Conservation (phyloP, 2,797 vertebrate species). For the Anguilla megastoma region DNA sequence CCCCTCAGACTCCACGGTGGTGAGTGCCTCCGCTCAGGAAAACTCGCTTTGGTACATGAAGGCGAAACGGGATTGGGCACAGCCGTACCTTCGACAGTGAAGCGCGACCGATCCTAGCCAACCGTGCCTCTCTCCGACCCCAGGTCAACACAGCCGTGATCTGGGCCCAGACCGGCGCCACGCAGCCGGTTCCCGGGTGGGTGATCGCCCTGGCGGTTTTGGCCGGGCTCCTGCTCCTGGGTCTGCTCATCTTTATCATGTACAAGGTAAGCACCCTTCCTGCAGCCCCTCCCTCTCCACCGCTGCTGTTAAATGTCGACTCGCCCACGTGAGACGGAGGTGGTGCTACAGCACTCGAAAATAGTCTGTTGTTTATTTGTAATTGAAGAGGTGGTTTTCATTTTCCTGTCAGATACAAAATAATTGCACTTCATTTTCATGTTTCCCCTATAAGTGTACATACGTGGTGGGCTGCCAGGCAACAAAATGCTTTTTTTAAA, state of each 20-base stretch:
- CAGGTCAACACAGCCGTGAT: slow-evolving; percentile 87
- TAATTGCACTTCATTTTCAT: too few relatives aligned
- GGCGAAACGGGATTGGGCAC: neutral
- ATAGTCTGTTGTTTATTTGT: too few relatives aligned
- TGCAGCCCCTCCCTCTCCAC: neutral
- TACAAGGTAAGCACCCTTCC: slow-evolving; percentile 79
- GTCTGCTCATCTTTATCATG: slow-evolving; percentile 93
- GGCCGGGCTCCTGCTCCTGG: slow-evolving; percentile 87
- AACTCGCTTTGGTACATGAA: neutral
- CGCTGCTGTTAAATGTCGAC: neutral
- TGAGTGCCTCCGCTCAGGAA: slow-evolving; percentile 54
- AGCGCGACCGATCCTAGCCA: neutral
- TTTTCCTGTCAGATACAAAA: too few relatives aligned
- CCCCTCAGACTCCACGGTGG: slow-evolving; percentile 78
- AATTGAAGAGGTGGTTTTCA: too few relatives aligned
- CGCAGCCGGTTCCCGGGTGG: slow-evolving; percentile 86
- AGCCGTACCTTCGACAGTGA: neutral
- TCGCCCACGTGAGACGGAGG: neutral
- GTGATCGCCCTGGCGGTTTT: slow-evolving; percentile 91
- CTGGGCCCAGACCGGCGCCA: slow-evolving; percentile 80
- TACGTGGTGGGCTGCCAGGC: too few relatives aligned
- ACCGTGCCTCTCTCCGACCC: neutral
- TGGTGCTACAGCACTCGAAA: neutral
- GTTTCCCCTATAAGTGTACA: too few relatives aligned
- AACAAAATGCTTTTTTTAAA: too few relatives aligned